Conservation (phyloP, 2,888 invertebrate species). For the Cephus spinipes region DNA sequence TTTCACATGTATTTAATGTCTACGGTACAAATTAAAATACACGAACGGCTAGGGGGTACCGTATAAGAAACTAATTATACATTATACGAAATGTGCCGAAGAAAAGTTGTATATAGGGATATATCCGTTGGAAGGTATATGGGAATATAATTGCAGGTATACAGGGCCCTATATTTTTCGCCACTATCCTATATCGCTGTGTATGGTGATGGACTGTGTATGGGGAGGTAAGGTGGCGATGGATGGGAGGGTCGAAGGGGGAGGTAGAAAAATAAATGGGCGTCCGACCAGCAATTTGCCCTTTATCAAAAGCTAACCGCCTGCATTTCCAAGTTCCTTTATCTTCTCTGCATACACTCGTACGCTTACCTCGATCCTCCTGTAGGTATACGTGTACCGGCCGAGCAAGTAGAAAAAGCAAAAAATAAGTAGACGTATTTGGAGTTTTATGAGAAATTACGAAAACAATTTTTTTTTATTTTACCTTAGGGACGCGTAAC, state of each 20-base stretch:
- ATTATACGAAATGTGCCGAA: not conserved
- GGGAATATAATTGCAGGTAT: no score
- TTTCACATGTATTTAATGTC: not conserved
- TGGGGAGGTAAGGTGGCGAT: conserved; percentile 8
- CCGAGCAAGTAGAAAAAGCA: not conserved
- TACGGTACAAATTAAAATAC: not conserved
- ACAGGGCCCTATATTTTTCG: no score
- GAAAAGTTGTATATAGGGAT: no score
- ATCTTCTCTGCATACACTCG: not conserved
- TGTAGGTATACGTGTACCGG: not conserved
- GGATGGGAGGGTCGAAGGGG: conserved; percentile 26
- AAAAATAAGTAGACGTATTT: not conserved
- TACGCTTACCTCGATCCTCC: not conserved
- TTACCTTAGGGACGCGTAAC: not conserved
- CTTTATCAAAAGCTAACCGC: conserved; percentile 45
- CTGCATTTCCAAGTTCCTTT: not conserved
- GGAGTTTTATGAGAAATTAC: not conserved
- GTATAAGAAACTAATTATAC: not conserved
- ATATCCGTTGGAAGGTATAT: no score
- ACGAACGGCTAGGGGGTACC: not conserved
- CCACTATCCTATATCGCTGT: conserved; percentile 3
- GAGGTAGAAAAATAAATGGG: conserved; percentile 50
- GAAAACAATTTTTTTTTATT: not conserved
- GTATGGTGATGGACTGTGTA: conserved; percentile 4
- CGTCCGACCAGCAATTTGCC: conserved; percentile 51